These are phyloP conservation scores for Oreochromis grahami DNA, from an alignment of 2,797 vertebrate species.

Conservation along the genomic window DNA sequence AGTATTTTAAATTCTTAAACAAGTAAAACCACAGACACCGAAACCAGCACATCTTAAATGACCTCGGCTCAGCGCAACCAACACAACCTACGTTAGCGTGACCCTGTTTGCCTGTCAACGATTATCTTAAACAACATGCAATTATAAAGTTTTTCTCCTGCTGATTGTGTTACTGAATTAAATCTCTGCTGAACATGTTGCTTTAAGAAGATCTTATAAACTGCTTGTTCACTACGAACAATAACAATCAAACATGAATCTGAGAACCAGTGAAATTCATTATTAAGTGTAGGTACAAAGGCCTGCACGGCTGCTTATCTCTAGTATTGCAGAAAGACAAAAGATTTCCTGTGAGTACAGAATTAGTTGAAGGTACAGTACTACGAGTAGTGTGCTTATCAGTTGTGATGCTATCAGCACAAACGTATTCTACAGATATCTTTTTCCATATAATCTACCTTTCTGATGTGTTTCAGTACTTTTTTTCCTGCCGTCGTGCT, in stretches of 20 bases:
- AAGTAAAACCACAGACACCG: not conserved
- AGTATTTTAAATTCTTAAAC: not conserved
- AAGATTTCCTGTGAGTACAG: conserved; percentile 5
- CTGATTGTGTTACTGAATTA: not conserved
- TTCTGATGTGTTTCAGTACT: not conserved
- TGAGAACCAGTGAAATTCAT: not conserved
- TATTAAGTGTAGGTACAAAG: not conserved
- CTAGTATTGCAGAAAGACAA: not conserved
- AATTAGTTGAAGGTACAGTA: not conserved
- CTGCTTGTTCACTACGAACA: not conserved
- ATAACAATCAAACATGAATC: conserved; percentile 6
- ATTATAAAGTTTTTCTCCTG: not conserved
- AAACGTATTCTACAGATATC: not conserved
- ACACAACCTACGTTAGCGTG: not conserved
- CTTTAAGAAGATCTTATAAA: not conserved
- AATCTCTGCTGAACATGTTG: not conserved
- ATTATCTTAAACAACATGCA: not conserved
- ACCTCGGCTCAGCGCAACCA: not conserved
- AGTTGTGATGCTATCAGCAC: not conserved
- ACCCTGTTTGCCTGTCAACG: not conserved
- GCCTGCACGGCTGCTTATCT: not conserved
- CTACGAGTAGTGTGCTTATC: conserved; percentile 5
- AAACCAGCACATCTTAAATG: not conserved
- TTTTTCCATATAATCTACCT: not conserved
- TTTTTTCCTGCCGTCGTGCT: not conserved